Percentiles rank a stretch among this genome's conserved stretches.
Conservation (phyloP, 2,797 vertebrate genomes). For the Trachurus trachurus region DNA sequence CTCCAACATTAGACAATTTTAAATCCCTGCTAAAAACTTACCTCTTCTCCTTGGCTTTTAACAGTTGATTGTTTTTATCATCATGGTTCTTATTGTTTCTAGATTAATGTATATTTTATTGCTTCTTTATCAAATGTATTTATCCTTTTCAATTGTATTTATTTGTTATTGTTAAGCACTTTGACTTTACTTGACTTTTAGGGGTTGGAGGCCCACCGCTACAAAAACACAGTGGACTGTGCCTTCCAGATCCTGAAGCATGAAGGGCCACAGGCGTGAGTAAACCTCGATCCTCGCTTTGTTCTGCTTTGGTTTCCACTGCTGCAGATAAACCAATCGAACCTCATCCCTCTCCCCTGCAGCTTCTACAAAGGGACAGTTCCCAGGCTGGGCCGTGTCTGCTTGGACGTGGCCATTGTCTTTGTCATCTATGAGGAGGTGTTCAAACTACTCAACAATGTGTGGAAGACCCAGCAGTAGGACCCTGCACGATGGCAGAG, state of each 20-base stretch:
- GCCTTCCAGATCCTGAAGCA: constrained; percentile 90
- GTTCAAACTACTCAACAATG: constrained; percentile 84
- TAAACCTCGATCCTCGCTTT: constrained; percentile 18
- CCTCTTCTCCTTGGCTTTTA: too few species aligned
- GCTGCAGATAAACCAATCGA: background rate
- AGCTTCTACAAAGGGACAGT: constrained; percentile 90
- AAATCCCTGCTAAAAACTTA: too few species aligned
- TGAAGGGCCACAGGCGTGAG: constrained; percentile 89
- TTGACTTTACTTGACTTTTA: constrained; percentile 35
- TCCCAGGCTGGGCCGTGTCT: constrained; percentile 83
- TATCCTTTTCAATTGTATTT: too few species aligned
- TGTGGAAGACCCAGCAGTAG: constrained; percentile 85
- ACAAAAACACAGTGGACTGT: constrained; percentile 89
- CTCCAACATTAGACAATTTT: too few species aligned
- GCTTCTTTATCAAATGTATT: too few species aligned
- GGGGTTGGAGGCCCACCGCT: constrained; percentile 89
- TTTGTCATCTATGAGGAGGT: constrained; percentile 88
- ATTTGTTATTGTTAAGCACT: too few species aligned
- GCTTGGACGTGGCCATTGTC: constrained; percentile 86
- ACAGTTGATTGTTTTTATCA: too few species aligned
- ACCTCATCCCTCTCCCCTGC: background rate
- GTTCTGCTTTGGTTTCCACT: background rate
- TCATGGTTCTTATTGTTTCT: too few species aligned
- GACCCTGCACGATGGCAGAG: background rate
- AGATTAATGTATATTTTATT: too few species aligned